Percentiles rank a stretch among this genome's conserved stretches.
phyloP scores from a whole-genome alignment of 2,113 vertebrate species.

The Nematolebias whitei region DNA sequence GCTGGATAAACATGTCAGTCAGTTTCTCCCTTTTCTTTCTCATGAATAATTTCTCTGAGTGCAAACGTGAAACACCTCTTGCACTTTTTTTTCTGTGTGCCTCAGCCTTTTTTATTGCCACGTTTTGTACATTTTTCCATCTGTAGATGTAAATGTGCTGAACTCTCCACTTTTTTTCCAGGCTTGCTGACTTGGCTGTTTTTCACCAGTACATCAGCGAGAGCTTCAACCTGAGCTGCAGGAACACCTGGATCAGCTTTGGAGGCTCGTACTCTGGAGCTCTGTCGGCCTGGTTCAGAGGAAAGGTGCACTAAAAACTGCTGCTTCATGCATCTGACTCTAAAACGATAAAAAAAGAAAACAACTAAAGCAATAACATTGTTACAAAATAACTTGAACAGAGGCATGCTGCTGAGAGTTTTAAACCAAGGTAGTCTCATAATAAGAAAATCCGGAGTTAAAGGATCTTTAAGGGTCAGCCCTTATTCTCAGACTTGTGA shows the following conservation, averaged over 20 bases:
- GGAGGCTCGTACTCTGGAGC: slow-evolving; percentile 88
- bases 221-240: slow-evolving; percentile 74
- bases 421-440: no score
- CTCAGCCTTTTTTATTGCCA: neutral
- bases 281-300: slow-evolving; percentile 86
- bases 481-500: no score
- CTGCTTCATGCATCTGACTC: no score
- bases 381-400: no score
- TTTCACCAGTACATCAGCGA: slow-evolving; percentile 78
- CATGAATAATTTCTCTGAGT: neutral
- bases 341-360: no score
- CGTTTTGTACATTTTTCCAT: neutral
- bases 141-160: neutral
- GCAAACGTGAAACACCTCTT: neutral
- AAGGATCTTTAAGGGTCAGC: no score
- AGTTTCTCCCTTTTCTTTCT: neutral
- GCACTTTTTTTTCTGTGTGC: neutral
- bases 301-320: slow-evolving; percentile 76
- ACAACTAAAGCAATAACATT: no score
- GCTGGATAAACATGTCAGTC: neutral
- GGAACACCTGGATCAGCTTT: slow-evolving; percentile 87
- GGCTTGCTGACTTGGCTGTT: slow-evolving; percentile 79
- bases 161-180: slow-evolving; percentile 39
- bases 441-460: no score
- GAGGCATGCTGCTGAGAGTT: no score